Evolutionary conservation across 37 sponge, comb jelly and placozoan species (phyloP), one percentile per base, ranked within the genome.

Genomic region (Lycopodina hypogea): DNA sequence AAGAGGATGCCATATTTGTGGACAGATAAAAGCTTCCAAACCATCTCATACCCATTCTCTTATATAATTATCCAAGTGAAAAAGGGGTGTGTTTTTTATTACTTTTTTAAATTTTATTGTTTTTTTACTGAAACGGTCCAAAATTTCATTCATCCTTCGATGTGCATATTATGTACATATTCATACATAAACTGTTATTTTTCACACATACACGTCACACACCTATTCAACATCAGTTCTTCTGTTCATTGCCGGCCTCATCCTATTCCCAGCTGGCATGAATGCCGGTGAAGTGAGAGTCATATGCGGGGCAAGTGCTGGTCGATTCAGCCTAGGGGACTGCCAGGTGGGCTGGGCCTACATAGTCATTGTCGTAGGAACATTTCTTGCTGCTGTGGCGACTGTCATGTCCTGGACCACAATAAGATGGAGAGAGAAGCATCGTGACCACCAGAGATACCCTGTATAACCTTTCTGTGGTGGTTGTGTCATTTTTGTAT

Each of bases 331-430:
- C 18, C 42, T 76, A 17, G 84, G 85, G 0, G 41, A 60, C 48
- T 91, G 92, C 45, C 9, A 0, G 28, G 21, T 91, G 29, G 92
- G 92, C 53, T 91, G 92, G 92, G 88, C 92, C 33, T 91, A 76
- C 58, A 76, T 76, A 40, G 34, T 91, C 15, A 76, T 72, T 71
- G 84, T 87, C 41, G 72, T 74, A 7, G 92, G 92, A 18, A 80
- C 85, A 11, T 71, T 40, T 15, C 14, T 87, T 24, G 84, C 77
- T 8, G 26, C 70, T 0, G 71, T 87, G 34, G 88, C 92, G 15
- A 71, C 72, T 0, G 48, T 50, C 22, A 50, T 91, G 63, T 87
- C 92, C 15, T 91, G 88, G 84, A 81, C 85, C 19, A 53, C 92
- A 40, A 14, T 69, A n/a, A 65, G 79, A 77, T 74, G 69, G 66